Conservation (phyloP, 2,888 invertebrate species). For the Crepidodera aurea region DNA sequence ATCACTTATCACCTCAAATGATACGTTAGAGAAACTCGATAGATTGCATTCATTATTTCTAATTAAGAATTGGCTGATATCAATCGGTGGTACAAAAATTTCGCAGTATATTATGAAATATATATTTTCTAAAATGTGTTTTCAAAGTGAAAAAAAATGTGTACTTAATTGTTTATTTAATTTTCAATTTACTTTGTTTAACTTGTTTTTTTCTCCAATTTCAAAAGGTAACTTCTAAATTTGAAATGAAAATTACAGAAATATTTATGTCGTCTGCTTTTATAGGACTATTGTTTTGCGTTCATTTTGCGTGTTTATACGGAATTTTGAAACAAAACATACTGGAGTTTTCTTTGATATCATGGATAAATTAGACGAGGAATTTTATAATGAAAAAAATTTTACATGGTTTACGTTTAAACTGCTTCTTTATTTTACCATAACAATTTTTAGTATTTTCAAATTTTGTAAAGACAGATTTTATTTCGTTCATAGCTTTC, state of each 20-base stretch:
- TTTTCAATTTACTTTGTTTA: not conserved
- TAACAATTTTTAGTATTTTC: no score
- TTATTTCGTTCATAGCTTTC: no score
- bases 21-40: not conserved
- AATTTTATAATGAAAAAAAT: not conserved
- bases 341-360: not conserved
- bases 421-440: not conserved
- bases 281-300: not conserved
- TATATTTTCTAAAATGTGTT: not conserved
- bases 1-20: no score
- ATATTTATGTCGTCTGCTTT: not conserved
- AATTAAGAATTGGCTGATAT: no score
- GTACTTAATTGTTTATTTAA: not conserved
- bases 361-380: not conserved
- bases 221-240: not conserved
- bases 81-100: no score
- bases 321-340: not conserved
- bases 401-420: not conserved
- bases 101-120: no score
- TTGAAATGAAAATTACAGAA: not conserved
- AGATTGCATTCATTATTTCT: not conserved
- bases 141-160: not conserved
- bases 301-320: not conserved
- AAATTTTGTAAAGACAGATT: no score
- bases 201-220: not conserved